Percentiles rank a stretch among this genome's conserved stretches.
Evolutionary conservation across 2,888 invertebrate species (phyloP).

Genomic region (Creontiades dilutus): DNA sequence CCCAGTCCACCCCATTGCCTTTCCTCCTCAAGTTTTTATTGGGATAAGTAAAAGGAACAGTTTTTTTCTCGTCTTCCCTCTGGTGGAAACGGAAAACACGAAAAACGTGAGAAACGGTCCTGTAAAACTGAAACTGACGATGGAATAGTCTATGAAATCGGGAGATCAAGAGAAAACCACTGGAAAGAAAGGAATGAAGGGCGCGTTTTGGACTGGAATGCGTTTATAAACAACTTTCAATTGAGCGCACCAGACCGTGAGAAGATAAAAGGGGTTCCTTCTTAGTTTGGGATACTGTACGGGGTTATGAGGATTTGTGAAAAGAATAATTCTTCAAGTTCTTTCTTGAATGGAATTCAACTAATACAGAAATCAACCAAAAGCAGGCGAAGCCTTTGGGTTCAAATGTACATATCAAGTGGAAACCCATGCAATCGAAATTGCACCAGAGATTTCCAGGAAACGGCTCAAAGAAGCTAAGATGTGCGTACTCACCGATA

Average conservation of each 20-base stretch:
- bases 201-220: constrained; percentile 9
- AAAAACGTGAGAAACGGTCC: constrained; percentile 59
- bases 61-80: neutral
- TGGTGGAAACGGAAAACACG: neutral
- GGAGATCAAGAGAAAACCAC: constrained; percentile 14
- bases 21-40: constrained; percentile 25
- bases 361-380: too few relatives aligned
- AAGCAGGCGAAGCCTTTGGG: too few relatives aligned
- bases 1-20: neutral
- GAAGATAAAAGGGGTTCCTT: neutral
- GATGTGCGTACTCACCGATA: too few relatives aligned
- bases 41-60: constrained; percentile 8
- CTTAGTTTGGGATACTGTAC: neutral
- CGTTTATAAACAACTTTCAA: constrained; percentile 26
- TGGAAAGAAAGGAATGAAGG: neutral
- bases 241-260: constrained; percentile 15
- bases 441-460: too few relatives aligned
- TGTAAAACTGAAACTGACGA: constrained; percentile 10
- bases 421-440: too few relatives aligned
- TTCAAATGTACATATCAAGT: too few relatives aligned
- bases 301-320: neutral
- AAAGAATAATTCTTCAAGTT: too few relatives aligned
- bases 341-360: too few relatives aligned
- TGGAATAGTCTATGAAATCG: constrained; percentile 47
- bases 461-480: too few relatives aligned